Evolutionary conservation across 92 coral and sea anemone species (phyloP).

Genomic region (Zoanthus gigantus): DNA sequence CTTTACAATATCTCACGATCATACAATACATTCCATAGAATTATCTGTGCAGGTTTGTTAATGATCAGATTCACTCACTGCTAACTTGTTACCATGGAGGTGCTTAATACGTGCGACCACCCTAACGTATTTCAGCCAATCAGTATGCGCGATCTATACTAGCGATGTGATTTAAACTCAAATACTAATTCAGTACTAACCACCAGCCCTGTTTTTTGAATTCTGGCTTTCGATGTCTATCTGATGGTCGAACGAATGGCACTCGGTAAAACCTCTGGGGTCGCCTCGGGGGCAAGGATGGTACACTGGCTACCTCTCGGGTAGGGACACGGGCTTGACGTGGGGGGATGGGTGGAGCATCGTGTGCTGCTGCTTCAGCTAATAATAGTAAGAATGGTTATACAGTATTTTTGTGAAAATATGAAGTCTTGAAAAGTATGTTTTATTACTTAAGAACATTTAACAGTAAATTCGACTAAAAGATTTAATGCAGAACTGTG

Average conservation of each 20-base stretch:
- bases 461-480: too few relatives aligned
- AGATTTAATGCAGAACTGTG: too few relatives aligned
- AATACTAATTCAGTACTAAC: constrained; percentile 53
- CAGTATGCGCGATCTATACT: too few relatives aligned
- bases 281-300: constrained; percentile 94
- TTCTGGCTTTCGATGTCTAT: constrained; percentile 86
- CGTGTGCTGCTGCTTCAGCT: constrained; percentile 67
- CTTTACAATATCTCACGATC: too few relatives aligned
- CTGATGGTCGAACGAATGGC: constrained; percentile 86
- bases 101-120: too few relatives aligned
- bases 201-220: constrained; percentile 95
- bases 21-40: too few relatives aligned
- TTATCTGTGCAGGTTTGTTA: too few relatives aligned
- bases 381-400: constrained; percentile 1
- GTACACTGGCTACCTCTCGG: constrained; percentile 51
- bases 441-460: too few relatives aligned
- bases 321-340: constrained; percentile 59
- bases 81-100: too few relatives aligned
- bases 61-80: too few relatives aligned
- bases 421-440: not conserved
- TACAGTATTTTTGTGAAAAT: not conserved
- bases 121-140: too few relatives aligned
- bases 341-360: constrained; percentile 91
- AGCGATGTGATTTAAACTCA: too few relatives aligned
- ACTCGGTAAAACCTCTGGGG: constrained; percentile 97